phyloP scores from a whole-genome alignment of 2,797 vertebrate genomes.

The Buceros bicornis region DNA sequence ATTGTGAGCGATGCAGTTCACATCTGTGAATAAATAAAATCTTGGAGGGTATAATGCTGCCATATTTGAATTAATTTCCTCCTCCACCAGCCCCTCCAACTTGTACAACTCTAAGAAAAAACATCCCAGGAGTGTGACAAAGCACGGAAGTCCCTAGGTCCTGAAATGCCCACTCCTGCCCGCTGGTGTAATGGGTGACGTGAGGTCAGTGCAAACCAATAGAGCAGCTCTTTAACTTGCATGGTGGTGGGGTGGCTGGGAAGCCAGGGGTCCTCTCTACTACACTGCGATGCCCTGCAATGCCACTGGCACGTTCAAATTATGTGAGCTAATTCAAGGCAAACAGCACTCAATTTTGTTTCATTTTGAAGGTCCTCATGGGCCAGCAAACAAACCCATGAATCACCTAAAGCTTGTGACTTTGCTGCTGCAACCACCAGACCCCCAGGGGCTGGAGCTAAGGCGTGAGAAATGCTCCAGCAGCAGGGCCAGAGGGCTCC shows the following conservation, averaged over 20 bases:
- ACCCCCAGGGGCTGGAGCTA: rapidly evolving
- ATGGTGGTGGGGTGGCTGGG: neutral
- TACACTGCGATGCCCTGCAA: neutral
- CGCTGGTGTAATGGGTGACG: neutral
- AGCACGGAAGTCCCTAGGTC: neutral
- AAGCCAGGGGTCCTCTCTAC: neutral
- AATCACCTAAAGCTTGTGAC: neutral
- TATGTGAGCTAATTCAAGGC: neutral
- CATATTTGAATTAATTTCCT: neutral
- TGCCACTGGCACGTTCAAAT: rapidly evolving
- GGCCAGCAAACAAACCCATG: neutral
- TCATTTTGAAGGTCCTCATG: neutral
- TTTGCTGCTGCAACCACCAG: neutral
- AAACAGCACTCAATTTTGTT: neutral
- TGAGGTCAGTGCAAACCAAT: rapidly evolving
- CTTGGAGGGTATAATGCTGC: neutral
- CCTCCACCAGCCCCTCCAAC: neutral
- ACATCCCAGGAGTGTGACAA: neutral
- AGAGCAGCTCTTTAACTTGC: neutral
- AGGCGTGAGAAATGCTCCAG: neutral
- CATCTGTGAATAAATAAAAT: neutral
- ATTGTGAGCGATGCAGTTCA: neutral
- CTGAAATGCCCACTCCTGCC: neutral
- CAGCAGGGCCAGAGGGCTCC: rapidly evolving
- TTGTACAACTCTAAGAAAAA: neutral